These are phyloP conservation scores for Phoeniculus purpureus DNA, from an alignment of 2,797 vertebrate species.

Conservation along the genomic window DNA sequence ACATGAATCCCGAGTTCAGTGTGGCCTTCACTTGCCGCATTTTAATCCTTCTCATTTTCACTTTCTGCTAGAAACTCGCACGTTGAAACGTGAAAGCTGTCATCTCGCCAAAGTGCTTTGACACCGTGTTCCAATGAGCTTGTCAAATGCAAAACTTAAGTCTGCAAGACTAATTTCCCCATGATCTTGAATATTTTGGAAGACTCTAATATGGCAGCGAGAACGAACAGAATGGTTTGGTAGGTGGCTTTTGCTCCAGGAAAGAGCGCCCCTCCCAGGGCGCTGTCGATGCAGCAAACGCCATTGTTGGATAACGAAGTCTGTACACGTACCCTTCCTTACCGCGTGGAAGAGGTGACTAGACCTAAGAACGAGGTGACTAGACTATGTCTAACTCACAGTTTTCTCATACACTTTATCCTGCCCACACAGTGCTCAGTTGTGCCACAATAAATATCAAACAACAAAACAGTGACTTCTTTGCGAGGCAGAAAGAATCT, in stretches of 20 bases:
- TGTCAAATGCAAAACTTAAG: conserved; percentile 17
- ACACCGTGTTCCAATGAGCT: neutral
- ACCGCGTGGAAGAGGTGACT: neutral
- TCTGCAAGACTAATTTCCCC: neutral
- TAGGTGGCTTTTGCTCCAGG: neutral
- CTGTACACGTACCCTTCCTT: neutral
- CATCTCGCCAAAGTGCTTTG: conserved; percentile 15
- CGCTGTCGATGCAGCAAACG: neutral
- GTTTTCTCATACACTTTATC: neutral
- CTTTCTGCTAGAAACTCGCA: conserved; percentile 14
- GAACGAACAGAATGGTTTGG: neutral
- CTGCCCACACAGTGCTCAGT: neutral
- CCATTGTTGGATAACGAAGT: neutral
- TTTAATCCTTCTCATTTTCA: conserved; percentile 34
- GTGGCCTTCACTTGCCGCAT: conserved; percentile 11
- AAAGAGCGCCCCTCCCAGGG: neutral
- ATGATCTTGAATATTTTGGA: conserved; percentile 12
- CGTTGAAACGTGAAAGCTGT: neutral
- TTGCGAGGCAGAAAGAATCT: neutral
- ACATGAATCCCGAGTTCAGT: conserved; percentile 14
- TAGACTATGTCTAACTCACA: neutral
- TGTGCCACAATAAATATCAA: neutral
- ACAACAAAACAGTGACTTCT: neutral
- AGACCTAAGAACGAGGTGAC: neutral
- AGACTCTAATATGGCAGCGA: neutral